A percentile compares a stretch with the other conserved stretches of the same genome.
Conservation (phyloP, 2,113 vertebrate genomes). For the Calyptommatus sinebrachiatus region DNA sequence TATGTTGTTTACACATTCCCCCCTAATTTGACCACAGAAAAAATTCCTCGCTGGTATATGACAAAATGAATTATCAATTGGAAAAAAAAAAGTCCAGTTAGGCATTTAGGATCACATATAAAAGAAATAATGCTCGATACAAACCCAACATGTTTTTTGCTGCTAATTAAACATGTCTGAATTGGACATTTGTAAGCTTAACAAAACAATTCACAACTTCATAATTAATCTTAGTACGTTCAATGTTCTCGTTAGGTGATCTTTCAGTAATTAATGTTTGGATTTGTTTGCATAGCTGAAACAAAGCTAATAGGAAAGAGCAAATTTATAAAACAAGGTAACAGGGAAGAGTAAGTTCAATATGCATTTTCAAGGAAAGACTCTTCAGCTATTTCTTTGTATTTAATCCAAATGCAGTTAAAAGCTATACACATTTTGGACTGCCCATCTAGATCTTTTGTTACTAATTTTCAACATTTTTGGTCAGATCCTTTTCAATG, state of each 20-base stretch:
- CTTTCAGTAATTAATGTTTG: background rate
- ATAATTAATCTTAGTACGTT: background rate
- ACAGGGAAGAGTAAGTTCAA: background rate
- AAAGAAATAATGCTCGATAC: slow-evolving; percentile 27
- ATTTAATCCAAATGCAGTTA: too few relatives aligned
- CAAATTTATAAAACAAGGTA: background rate
- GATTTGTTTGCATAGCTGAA: too few relatives aligned
- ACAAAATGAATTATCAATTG: slow-evolving; percentile 17
- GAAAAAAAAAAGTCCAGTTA: background rate
- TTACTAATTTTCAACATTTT: too few relatives aligned
- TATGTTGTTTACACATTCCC: slow-evolving; percentile 10
- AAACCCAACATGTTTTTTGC: slow-evolving; percentile 4
- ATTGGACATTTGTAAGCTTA: background rate
- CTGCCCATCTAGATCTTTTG: too few relatives aligned
- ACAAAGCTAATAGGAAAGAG: too few relatives aligned
- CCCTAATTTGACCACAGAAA: slow-evolving; percentile 30
- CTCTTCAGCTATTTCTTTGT: too few relatives aligned
- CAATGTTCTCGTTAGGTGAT: background rate
- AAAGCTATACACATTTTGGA: too few relatives aligned
- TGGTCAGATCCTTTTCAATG: too few relatives aligned
- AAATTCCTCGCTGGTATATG: slow-evolving; percentile 40
- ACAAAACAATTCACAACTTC: background rate
- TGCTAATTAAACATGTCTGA: background rate
- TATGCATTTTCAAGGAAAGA: too few relatives aligned
- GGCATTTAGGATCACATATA: slow-evolving; percentile 27